Evolutionary conservation across 2,888 invertebrate species (phyloP), one percentile per base, ranked within the genome.

Genomic region (Limnephilus rhombicus): DNA sequence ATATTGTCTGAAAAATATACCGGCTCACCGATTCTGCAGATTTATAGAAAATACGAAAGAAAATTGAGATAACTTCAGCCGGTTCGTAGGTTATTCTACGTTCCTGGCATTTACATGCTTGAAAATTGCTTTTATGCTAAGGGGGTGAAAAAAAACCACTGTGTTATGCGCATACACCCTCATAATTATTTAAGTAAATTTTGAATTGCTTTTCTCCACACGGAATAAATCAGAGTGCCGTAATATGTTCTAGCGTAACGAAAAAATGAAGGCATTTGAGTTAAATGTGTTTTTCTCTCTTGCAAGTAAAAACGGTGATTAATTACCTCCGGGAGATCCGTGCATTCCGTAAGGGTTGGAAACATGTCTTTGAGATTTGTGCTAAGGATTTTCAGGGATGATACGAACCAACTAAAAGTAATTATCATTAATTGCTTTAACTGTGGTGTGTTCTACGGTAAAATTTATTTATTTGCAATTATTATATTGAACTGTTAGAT

Each of bases 161-260:
- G 68, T 68, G 24, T 68, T 68, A 68, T 68, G 68, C 68, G 68
- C 68, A 68, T 68, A 68, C 68, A 68, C 9, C 68, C 24, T 68
- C 24, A n/a, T 68, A 68, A 68, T 68, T 68, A 68, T 68, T 68
- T 68, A 68, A 68, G 68, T 7, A 24, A 68, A 68, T 68, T 24
- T 68, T n/a, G 68, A 68, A 68, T 24, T 68, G 68, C 68, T 82
- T 82, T 34, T 82, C 82, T 82, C 82, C 82, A 31, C 34, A 82
- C 15, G 82, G 34, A 34, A 82, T 82, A 82, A 82, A 82, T 82
- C 82, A 18, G 82, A 82, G 31, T 31, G 18, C 82, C 15, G 18
- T 68, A 68, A 68, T 68, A 68, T n/a, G 68, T 68, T 68, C 24
- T 24, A n/a, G n/a, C 24, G 13, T 53, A 18, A 18, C 4, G 24